Base-by-base conservation (phyloP, 2,797 vertebrate species). In the Hylomyscus alleni region DNA sequence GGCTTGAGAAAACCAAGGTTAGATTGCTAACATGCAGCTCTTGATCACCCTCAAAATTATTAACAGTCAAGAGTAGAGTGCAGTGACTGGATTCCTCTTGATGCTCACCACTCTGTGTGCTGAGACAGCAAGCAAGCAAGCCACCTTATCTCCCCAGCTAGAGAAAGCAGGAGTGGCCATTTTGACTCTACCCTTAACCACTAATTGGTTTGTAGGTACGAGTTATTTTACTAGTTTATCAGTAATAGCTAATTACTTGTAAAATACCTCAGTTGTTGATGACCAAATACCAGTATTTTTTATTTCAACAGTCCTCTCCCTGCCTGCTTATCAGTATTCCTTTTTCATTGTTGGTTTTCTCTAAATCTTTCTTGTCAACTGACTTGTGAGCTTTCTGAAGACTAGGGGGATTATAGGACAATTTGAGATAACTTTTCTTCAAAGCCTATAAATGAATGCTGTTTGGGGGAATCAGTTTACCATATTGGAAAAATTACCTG, bases 271-370 rank as follows among this genome's bases (percentile, higher is more conserved):
- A 84, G n/a, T 10, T 93, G 56, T 72, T 69, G 17, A 40, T 87
- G 80, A 90, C 54, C 86, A 76, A 72, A 89, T 13, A 62, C 58
- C 15, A 47, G 15, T 22, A 84, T 62, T 73, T 69, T 92, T 90
- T 65, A 44, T 40, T 69, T 69, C 1, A 86, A 8, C 26, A 83
- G 22, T 58, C 44, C 34, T 34, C 67, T 94, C 81, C 31, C 78
- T 22, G 58, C n/a, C 26, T 92, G 56, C 60, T 95, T 44, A 67
- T 37, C 73, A 54, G 24, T 81, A 4, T 81, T 89, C 75, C 87
- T 34, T 94, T 95, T 82, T 67, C 50, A 50, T 90, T 77, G 26
- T 90, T 87, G 88, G 8, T 93, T 93, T 95, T 94, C 82, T 92
- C 90, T 92, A 92, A 76, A 62, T 95, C 8, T 15, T 31, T 95